phyloP scores from a whole-genome alignment of 2,797 vertebrate species.

The Eutrigla gurnardus region DNA sequence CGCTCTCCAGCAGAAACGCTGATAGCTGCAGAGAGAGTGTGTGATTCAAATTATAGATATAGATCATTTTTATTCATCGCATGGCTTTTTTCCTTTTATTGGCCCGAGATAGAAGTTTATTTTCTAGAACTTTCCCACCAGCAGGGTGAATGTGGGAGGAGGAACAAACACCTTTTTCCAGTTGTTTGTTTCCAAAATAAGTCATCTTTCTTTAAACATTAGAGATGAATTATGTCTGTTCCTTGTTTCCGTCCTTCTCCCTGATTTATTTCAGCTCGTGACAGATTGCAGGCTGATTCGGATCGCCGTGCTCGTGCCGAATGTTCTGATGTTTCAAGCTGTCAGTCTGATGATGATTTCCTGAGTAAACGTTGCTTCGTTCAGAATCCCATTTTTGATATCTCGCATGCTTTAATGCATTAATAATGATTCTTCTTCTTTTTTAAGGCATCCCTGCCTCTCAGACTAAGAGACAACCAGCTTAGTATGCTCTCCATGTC shows the following conservation, averaged over 20 bases:
- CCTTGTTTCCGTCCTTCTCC: slow-evolving; percentile 23
- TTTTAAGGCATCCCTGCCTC: slow-evolving; percentile 9
- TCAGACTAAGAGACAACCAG: slow-evolving; percentile 26
- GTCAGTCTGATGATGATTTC: slow-evolving; percentile 47
- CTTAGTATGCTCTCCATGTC: slow-evolving; percentile 69
- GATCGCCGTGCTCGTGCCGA: slow-evolving; percentile 15
- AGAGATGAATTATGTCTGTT: no score
- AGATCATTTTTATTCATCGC: slow-evolving; percentile 37
- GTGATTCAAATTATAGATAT: slow-evolving; percentile 33
- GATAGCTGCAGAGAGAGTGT: slow-evolving; percentile 16
- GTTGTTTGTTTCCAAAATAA: slow-evolving; percentile 10
- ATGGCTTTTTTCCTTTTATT: slow-evolving; percentile 22
- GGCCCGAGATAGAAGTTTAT: slow-evolving; percentile 9
- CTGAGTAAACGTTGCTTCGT: background rate
- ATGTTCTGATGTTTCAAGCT: slow-evolving; percentile 42
- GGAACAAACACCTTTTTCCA: background rate
- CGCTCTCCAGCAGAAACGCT: slow-evolving; percentile 40
- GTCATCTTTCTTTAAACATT: background rate
- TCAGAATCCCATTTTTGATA: slow-evolving; percentile 32
- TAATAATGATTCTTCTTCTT: slow-evolving; percentile 34
- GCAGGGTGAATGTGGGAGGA: slow-evolving; percentile 2
- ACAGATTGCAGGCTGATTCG: slow-evolving; percentile 27
- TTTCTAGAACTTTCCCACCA: slow-evolving; percentile 17
- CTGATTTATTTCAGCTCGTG: slow-evolving; percentile 31
- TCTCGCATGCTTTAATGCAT: slow-evolving; percentile 31